Base-by-base conservation (phyloP, 2,888 invertebrate genomes). In the Seira musarum region DNA sequence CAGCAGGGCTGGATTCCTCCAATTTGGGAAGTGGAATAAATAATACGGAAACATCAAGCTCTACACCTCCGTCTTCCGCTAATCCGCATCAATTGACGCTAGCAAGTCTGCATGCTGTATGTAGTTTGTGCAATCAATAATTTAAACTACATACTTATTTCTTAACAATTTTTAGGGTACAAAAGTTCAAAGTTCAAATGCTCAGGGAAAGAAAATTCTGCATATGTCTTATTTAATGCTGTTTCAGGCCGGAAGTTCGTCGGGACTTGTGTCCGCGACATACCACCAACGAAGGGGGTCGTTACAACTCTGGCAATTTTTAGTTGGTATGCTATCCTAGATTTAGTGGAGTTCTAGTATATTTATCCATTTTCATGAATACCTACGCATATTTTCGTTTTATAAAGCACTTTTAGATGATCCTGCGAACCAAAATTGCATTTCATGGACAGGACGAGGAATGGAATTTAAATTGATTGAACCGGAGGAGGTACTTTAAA, bases 391-490 rank as follows among this genome's bases (percentile, higher is more conserved):
- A n/a, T n/a, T n/a, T n/a, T n/a, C 49, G 2, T 2, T n/a, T 49
- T n/a, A 49, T n/a, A 15, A n/a, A 49, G 77, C 77, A 8, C 65
- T 80, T 22, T 87, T 91, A 49, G 90, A 90, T 83, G 90, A 90
- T 83, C 89, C 89, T 1, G 84, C 88, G 6, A 90, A 90, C 86
- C 86, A 88, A 6, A 82, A 89, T 21, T 87, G 94, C 93, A 87
- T 93, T 93, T 80, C 82, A 8, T 97, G 97, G 97, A 98, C 97
- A 0, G 97, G 97, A 0, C 91, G 97, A 13, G 97, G 97, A 1
- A 93, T 97, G 90, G 97, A 98, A 89, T 98, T 98, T 89, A 98
- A 98, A 89, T 92, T 98, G 49, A 95, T 97, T 81, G 97, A 98
- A 89, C 98, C 97, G 0, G 97, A 97, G 90, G 97, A 98, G 76